Conservation (phyloP, 1,140 invertebrate species). For the Micrasema longulum region DNA sequence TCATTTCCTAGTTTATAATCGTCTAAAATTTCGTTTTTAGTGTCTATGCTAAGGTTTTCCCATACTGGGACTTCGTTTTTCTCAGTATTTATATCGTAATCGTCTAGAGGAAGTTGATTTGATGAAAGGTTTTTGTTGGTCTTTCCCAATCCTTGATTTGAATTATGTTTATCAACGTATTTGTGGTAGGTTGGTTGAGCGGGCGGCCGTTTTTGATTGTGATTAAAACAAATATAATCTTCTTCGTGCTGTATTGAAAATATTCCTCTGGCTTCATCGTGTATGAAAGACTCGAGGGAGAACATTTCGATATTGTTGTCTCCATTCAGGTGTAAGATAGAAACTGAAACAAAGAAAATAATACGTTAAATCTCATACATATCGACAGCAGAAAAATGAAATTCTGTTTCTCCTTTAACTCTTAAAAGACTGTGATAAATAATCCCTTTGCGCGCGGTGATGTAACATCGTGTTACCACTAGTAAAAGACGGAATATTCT, state of each 20-base stretch:
- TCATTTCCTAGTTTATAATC: conserved; percentile 51
- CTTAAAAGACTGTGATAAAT: no score
- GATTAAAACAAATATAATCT: conserved; percentile 39
- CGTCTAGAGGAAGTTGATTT: conserved; percentile 12
- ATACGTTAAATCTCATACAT: no score
- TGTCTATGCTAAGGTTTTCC: conserved; percentile 46
- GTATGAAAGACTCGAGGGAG: conserved; percentile 38
- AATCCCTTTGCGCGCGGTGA: no score
- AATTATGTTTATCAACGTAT: conserved; percentile 11
- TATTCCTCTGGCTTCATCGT: conserved; percentile 41
- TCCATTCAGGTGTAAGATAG: conserved; percentile 10
- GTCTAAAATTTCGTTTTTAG: conserved; percentile 50
- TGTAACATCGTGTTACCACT: no score
- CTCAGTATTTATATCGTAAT: conserved; percentile 38
- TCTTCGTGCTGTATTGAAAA: conserved; percentile 33
- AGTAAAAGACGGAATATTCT: no score
- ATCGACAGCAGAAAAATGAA: no score
- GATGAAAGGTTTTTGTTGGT: conserved; percentile 8
- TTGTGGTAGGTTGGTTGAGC: neutral
- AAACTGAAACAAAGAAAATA: conserved; percentile 45
- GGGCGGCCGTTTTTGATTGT: conserved; percentile 1
- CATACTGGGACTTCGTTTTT: conserved; percentile 45
- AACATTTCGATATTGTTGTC: conserved; percentile 36
- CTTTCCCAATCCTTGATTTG: conserved; percentile 4
- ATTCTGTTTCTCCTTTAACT: no score